Evolutionary conservation across 2,888 invertebrate species (phyloP).

Genomic region (Augiades crinisus): DNA sequence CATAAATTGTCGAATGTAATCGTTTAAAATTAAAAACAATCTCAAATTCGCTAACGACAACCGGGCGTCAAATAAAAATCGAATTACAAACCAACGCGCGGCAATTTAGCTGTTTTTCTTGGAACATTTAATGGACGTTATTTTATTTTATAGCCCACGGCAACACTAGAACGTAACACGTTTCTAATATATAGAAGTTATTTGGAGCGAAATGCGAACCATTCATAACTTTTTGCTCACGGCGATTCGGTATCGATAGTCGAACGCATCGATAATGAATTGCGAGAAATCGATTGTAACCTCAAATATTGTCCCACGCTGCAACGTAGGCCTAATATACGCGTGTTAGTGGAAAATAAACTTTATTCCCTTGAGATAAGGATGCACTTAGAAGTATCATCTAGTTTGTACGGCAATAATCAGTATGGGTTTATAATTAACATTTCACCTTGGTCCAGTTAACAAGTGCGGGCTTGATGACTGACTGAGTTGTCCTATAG

Average conservation of each 20-base stretch:
- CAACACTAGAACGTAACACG: slow-evolving; percentile 7
- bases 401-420: slow-evolving; percentile 39
- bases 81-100: background rate
- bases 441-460: slow-evolving; percentile 67
- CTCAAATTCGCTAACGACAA: background rate
- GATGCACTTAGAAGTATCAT: slow-evolving; percentile 29
- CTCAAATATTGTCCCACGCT: slow-evolving; percentile 68
- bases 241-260: slow-evolving; percentile 50
- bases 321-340: background rate
- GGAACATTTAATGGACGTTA: background rate
- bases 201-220: slow-evolving; percentile 45
- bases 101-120: background rate
- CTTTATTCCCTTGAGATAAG: slow-evolving; percentile 38
- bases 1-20: background rate
- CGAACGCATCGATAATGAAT: slow-evolving; percentile 58
- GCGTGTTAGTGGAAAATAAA: slow-evolving; percentile 34
- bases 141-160: slow-evolving; percentile 16
- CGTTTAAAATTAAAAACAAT: background rate
- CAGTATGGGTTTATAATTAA: slow-evolving; percentile 58
- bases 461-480: slow-evolving; percentile 37
- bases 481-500: slow-evolving; percentile 5
- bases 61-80: slow-evolving; percentile 1
- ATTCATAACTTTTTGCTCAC: slow-evolving; percentile 47
- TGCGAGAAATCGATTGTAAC: slow-evolving; percentile 60
- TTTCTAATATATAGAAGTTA: slow-evolving; percentile 26